Percentiles rank a stretch among this genome's conserved stretches.
phyloP scores from a whole-genome alignment of 2,797 vertebrate species.

The Malacoctenus gilli region DNA sequence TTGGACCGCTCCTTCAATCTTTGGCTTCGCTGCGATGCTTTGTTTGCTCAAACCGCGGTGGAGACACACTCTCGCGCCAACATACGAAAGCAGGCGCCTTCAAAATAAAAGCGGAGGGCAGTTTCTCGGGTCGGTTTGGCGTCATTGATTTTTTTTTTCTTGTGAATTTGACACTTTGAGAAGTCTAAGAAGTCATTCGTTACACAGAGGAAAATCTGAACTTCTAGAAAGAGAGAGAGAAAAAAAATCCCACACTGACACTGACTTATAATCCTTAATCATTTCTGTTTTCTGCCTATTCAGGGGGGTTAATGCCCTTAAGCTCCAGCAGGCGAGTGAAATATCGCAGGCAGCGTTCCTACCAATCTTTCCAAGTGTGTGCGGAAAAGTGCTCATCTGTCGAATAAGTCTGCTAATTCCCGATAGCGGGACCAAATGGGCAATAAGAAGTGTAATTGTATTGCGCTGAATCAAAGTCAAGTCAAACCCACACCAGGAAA shows the following conservation, averaged over 20 bases:
- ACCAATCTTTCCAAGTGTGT: conserved; percentile 40
- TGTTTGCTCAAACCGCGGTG: too few species aligned
- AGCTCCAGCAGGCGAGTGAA: conserved; percentile 31
- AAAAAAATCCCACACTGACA: neutral
- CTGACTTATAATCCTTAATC: neutral
- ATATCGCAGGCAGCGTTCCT: conserved; percentile 18
- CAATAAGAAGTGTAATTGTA: conserved; percentile 57
- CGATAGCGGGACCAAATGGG: conserved; percentile 41
- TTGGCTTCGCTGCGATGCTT: too few species aligned
- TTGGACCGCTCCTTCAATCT: too few species aligned
- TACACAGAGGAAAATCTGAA: too few species aligned
- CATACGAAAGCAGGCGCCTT: too few species aligned
- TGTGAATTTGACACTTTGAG: too few species aligned
- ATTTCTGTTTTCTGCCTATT: conserved; percentile 8
- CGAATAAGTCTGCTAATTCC: conserved; percentile 43
- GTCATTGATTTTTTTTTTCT: too few species aligned
- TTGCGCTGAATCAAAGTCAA: conserved; percentile 53
- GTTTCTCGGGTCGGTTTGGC: too few species aligned
- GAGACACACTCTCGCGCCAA: too few species aligned
- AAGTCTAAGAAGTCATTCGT: too few species aligned
- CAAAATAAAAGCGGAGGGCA: too few species aligned
- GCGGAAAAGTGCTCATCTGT: conserved; percentile 47
- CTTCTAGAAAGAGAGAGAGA: too few species aligned
- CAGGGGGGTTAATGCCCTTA: conserved; percentile 7
- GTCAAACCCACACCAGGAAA: conserved; percentile 24